Percentiles rank a stretch among this genome's conserved stretches.
Evolutionary conservation across 2,113 vertebrate genomes (phyloP).

Genomic region (Sylvilagus bachmani): DNA sequence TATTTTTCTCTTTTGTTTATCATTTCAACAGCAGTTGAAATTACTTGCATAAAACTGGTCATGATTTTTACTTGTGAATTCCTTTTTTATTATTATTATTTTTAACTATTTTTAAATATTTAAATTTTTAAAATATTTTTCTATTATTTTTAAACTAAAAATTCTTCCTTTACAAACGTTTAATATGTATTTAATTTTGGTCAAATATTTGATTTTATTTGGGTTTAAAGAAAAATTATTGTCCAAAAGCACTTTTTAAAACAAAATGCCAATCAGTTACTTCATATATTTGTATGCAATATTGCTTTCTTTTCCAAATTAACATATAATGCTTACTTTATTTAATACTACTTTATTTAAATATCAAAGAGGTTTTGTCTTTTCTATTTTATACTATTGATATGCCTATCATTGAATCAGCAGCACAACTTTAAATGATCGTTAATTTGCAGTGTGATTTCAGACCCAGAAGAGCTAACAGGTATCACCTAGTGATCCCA

Average conservation of each 20-base stretch:
- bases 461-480: background rate
- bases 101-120: no score
- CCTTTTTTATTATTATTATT: no score
- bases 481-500: background rate
- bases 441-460: background rate
- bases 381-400: background rate
- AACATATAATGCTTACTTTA: background rate
- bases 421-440: background rate
- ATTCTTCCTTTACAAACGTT: background rate
- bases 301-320: background rate
- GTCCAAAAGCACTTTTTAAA: background rate
- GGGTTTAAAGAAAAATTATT: background rate
- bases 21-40: background rate
- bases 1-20: slow-evolving; percentile 1
- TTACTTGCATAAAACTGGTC: background rate
- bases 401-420: background rate
- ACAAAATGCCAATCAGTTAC: background rate
- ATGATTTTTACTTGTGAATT: background rate
- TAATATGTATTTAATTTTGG: slow-evolving; percentile 1
- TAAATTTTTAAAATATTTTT: background rate
- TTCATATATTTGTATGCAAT: background rate
- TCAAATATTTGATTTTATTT: background rate
- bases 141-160: slow-evolving; percentile 26
- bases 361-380: background rate
- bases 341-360: slow-evolving; percentile 19